Conservation (phyloP, 2,113 vertebrate species). For the Channa maculata region DNA sequence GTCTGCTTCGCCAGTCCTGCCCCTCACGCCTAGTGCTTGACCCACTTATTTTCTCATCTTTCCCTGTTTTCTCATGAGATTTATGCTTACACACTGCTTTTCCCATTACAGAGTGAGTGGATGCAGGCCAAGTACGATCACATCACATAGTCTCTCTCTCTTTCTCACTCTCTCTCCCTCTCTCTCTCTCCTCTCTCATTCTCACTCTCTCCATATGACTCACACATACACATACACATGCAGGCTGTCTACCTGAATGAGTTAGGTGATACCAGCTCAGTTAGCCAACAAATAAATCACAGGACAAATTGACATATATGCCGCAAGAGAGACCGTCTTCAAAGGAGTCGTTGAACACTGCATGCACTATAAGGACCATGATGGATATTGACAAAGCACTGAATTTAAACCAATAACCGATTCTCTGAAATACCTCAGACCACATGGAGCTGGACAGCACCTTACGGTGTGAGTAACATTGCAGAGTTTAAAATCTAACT, state of each 20-base stretch:
- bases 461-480: neutral
- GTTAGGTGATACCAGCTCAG: constrained; percentile 81
- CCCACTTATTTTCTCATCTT: constrained; percentile 90
- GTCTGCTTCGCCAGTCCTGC: constrained; percentile 73
- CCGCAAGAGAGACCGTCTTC: constrained; percentile 77
- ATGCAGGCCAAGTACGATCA: constrained; percentile 78
- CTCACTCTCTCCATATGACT: constrained; percentile 33
- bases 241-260: constrained; percentile 69
- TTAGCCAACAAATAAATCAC: constrained; percentile 85
- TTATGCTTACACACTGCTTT: constrained; percentile 80
- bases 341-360: constrained; percentile 70
- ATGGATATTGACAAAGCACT: constrained; percentile 78
- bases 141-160: constrained; percentile 55
- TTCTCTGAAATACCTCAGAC: constrained; percentile 46
- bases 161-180: constrained; percentile 25
- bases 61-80: constrained; percentile 82
- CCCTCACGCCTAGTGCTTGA: constrained; percentile 81
- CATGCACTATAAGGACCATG: constrained; percentile 57
- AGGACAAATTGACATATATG: constrained; percentile 82
- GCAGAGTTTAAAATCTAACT: no score
- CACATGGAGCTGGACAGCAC: neutral
- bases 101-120: constrained; percentile 80
- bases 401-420: neutral
- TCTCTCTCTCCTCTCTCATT: constrained; percentile 30
- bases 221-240: constrained; percentile 25